A percentile compares a stretch with the other conserved stretches of the same genome.
Evolutionary conservation across 2,113 vertebrate genomes (phyloP).

Genomic region (Cercopithecus mona): DNA sequence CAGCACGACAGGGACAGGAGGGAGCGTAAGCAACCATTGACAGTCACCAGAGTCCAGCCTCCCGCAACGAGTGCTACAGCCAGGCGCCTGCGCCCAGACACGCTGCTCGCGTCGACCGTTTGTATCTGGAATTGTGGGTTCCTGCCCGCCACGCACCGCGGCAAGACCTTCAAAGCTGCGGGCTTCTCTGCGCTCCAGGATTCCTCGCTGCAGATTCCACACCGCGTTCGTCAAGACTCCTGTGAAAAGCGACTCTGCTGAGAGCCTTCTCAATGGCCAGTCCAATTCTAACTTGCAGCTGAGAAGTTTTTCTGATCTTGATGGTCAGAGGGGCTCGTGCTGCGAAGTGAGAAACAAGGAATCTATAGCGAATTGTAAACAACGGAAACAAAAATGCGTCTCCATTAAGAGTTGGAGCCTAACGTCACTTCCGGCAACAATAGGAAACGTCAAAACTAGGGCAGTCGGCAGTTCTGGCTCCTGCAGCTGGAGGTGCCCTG

Average conservation of each 20-base stretch:
- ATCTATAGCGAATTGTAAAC: conserved; percentile 20
- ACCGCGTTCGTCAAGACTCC: accelerated
- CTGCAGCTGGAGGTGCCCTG: background rate
- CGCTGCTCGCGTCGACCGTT: conserved; percentile 59
- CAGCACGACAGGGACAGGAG: background rate
- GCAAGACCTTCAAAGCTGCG: background rate
- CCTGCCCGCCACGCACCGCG: background rate
- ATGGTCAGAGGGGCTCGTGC: no score
- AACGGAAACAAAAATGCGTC: background rate
- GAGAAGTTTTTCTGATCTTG: background rate
- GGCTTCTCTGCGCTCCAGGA: background rate
- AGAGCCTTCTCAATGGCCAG: background rate
- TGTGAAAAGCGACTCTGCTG: accelerated
- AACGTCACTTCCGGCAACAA: conserved; percentile 84
- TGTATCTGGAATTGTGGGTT: background rate
- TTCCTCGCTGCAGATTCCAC: conserved; percentile 68
- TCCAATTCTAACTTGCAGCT: accelerated
- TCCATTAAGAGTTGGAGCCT: background rate
- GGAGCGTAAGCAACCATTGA: accelerated
- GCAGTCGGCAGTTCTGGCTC: background rate
- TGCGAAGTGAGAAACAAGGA: background rate
- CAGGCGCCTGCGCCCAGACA: background rate
- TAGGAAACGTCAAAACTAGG: conserved; percentile 76
- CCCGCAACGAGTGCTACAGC: accelerated
- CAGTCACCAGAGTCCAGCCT: accelerated